Evolutionary conservation across 2,888 invertebrate species (phyloP).

Genomic region (Drosophila macrospina): DNA sequence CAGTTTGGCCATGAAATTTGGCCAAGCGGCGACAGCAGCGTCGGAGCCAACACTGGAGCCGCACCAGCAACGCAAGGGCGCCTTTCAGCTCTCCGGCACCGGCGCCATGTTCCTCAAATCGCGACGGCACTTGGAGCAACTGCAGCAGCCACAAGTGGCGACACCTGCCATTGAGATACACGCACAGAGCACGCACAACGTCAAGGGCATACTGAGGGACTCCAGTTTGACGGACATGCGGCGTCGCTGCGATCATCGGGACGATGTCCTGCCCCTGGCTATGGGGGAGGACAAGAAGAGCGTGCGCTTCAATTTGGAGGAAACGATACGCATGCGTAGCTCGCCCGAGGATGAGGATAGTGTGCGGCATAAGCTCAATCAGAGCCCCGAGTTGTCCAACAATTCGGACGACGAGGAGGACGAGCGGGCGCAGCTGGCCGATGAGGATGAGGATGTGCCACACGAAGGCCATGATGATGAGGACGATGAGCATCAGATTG

Average conservation of each 20-base stretch:
- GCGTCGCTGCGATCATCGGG: slow-evolving; percentile 65
- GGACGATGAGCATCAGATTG: neutral
- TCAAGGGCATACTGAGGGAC: slow-evolving; percentile 89
- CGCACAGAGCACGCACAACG: slow-evolving; percentile 61
- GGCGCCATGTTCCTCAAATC: slow-evolving; percentile 89
- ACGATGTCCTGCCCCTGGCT: slow-evolving; percentile 45
- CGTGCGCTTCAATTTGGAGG: slow-evolving; percentile 88
- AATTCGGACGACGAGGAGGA: slow-evolving; percentile 71
- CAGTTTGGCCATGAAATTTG: slow-evolving; percentile 78
- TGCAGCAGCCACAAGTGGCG: slow-evolving; percentile 22
- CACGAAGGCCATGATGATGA: too few species aligned
- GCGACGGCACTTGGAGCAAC: slow-evolving; percentile 78
- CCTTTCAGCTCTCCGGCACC: slow-evolving; percentile 86
- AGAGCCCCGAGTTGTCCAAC: slow-evolving; percentile 80
- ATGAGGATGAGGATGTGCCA: slow-evolving; percentile 42
- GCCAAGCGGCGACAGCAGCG: slow-evolving; percentile 11
- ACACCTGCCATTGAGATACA: neutral
- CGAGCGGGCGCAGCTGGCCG: slow-evolving; percentile 51
- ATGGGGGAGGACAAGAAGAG: slow-evolving; percentile 90
- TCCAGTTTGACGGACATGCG: slow-evolving; percentile 86
- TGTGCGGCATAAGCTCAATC: slow-evolving; percentile 62
- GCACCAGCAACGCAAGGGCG: slow-evolving; percentile 37
- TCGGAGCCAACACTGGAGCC: slow-evolving; percentile 69
- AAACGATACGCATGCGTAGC: slow-evolving; percentile 48
- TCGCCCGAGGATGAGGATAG: slow-evolving; percentile 80